Evolutionary conservation across 1,140 invertebrate species (phyloP), one percentile per base, ranked within the genome.

Genomic region (Drosophila watanabei): DNA sequence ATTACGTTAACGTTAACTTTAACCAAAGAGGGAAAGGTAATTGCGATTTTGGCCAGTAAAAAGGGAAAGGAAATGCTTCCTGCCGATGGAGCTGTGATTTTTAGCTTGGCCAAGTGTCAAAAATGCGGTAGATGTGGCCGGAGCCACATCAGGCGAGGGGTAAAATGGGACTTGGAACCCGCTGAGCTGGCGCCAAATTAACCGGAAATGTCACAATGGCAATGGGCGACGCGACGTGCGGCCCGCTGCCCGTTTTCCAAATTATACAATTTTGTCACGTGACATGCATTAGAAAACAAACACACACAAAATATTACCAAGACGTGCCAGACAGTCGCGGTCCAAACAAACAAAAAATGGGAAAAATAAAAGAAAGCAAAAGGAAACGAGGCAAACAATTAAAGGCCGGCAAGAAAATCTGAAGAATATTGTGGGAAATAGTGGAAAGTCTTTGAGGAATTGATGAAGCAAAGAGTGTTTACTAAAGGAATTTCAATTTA

Each of bases 221-320:
- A 89, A 89, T 89, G 84, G 85, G 84, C 84, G 85, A 49, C 48
- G 48, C 48, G 48, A 90, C 85, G 84, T 89, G 84, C 84, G 85
- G 80, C 85, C 80, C 80, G 84, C 64, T 89, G 84, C 85, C 85
- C 85, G 84, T 79, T 89, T 75, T 85, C 66, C 70, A 79, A 91
- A 90, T 90, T 90, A 90, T 90, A 90, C 87, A 90, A 90, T 90
- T 91, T 90, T 90, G 86, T 90, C 86, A 90, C 86, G 86, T 90
- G 86, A 90, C 82, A 80, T 82, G 87, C 87, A 90, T 90, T 90
- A 90, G 86, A 82, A 71, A 85, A 75, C 56, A 78, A 52, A 79
- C 64, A 80, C 60, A 66, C 37, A 68, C 48, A 43, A 73, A 39
- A 71, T 71, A 71, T 69, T 18, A 69, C 68, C 58, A 75, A 78